phyloP scores from a whole-genome alignment of 2,113 vertebrate genomes.

The Hippocampus mohnikei region DNA sequence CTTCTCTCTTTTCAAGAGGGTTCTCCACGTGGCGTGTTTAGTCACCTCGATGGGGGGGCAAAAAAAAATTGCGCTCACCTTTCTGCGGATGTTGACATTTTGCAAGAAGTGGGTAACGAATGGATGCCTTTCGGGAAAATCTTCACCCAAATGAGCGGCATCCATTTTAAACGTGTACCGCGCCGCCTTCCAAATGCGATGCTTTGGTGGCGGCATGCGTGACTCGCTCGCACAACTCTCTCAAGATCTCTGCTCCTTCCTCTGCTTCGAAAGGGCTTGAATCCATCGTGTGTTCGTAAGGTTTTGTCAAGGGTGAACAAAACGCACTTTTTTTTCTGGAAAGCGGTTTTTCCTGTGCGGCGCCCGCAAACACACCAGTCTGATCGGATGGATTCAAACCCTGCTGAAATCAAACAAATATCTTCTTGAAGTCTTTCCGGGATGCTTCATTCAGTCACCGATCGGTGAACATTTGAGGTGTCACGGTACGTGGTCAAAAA shows the following conservation, averaged over 20 bases:
- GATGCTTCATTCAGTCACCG: background rate
- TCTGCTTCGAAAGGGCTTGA: slow-evolving; percentile 25
- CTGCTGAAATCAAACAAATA: background rate
- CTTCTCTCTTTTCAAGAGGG: background rate
- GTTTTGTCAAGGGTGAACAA: background rate
- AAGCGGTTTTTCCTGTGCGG: too few relatives aligned
- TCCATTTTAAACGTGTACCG: slow-evolving; percentile 19
- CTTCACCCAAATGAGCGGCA: slow-evolving; percentile 19
- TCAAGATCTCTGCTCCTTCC: background rate
- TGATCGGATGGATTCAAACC: slow-evolving; percentile 52
- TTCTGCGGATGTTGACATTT: background rate
- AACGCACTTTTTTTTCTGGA: background rate
- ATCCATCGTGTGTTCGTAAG: slow-evolving; percentile 36
- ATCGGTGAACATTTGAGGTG: background rate
- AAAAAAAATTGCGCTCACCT: background rate
- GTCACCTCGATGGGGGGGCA: background rate
- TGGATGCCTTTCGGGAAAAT: slow-evolving; percentile 23
- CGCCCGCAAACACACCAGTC: background rate
- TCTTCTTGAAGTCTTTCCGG: background rate
- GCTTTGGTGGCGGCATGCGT: slow-evolving; percentile 34
- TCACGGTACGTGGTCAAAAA: background rate
- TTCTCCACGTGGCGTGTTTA: background rate
- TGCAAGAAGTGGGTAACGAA: background rate
- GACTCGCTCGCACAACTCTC: slow-evolving; percentile 6
- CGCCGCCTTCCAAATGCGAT: slow-evolving; percentile 7